Evolutionary conservation across 2,888 invertebrate genomes (phyloP), one percentile per base, ranked within the genome.

Genomic region (Trissolcus japonicus): DNA sequence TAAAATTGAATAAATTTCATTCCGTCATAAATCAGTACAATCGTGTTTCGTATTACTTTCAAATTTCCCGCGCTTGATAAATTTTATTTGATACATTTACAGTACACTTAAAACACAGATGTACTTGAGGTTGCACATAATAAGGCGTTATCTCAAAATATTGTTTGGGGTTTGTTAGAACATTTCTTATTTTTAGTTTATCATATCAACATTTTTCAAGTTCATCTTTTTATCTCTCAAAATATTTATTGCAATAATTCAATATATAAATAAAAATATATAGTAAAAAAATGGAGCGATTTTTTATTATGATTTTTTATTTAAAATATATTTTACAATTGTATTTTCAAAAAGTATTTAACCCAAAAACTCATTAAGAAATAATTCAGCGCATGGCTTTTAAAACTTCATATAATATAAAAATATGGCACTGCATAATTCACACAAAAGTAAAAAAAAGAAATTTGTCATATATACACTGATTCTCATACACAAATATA

Each of bases 81-180:
- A 60, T 21, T 2, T 19, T n/a, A 41, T 21, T 11, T n/a, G 16
- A 65, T 56, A 56, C 56, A 43, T 46, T 4, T 41, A 29, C 2
- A 50, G 9, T 57, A 29, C 66, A 57, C 29, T 66, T 40, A 6
- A 51, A 9, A 66, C 66, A 57, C 40, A 1, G 29, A 35, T 57
- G 66, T 25, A 66, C 17, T 66, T 66, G 50, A 41, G 40, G 57
- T 66, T 66, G 66, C 66, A 41, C 51, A 51, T 41, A 51, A 51
- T 25, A 40, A 66, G 66, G 66, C 40, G 66, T 43, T 56, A 53
- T 29, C 6, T 6, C 14, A 51, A n/a, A 17, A 51, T 21, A 46
- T 46, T 16, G 1, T 13, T 11, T 19, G 19, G 7, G 11, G 9
- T 35, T 35, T 11, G 6, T 35, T 35, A 35, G 9, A 35, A 35